Percentiles rank a stretch among this genome's conserved stretches.
phyloP scores from a whole-genome alignment of 2,888 invertebrate species.

The Mycalesis mineus region DNA sequence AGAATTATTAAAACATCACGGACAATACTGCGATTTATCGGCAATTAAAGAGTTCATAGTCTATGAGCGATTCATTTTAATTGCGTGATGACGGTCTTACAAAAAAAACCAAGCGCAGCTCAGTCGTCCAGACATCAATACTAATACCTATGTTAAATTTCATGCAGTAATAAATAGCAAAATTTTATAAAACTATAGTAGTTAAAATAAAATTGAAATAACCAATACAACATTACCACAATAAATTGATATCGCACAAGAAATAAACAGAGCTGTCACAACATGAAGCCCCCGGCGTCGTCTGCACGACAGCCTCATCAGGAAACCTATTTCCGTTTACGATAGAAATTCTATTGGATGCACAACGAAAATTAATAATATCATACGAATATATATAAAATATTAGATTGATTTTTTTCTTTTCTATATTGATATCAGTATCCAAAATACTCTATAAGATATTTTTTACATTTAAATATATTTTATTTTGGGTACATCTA shows the following conservation, averaged over 20 bases:
- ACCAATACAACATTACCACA: background rate
- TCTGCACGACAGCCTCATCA: conserved; percentile 14
- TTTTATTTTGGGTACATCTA: no score
- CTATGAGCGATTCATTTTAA: no score
- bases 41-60: no score
- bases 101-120: no score
- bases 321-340: conserved; percentile 18
- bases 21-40: no score
- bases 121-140: no score
- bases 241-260: background rate
- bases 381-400: background rate
- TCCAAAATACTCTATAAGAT: no score
- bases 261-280: conserved; percentile 3
- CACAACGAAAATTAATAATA: conserved; percentile 10
- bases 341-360: conserved; percentile 11
- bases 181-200: background rate
- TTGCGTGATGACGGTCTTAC: no score
- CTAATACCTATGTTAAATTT: no score
- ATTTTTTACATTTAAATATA: no score
- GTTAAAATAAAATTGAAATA: conserved; percentile 2
- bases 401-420: background rate
- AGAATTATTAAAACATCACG: no score
- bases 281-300: background rate
- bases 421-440: background rate
- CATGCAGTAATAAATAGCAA: no score